phyloP scores from a whole-genome alignment of 2,797 vertebrate genomes.

The Cuculus canorus region DNA sequence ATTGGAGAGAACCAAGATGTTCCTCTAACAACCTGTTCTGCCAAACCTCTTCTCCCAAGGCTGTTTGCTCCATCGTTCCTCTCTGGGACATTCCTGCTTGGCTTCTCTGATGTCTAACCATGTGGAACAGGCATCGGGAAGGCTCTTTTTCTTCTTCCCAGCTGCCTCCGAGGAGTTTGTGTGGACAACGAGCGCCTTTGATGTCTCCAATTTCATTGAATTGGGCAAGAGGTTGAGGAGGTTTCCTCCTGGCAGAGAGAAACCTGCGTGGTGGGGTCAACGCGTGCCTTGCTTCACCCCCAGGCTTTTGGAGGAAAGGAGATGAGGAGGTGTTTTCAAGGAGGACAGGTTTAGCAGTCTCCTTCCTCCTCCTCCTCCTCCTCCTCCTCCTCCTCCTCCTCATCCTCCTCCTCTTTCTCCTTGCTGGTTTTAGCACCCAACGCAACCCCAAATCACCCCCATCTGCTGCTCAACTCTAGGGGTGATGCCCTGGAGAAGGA shows the following conservation, averaged over 20 bases:
- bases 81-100: not conserved
- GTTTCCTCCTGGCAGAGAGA: not conserved
- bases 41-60: not conserved
- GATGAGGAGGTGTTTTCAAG: not conserved
- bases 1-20: not conserved
- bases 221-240: not conserved
- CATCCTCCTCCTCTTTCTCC: not conserved
- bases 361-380: not conserved
- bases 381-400: not conserved
- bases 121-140: not conserved
- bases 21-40: not conserved
- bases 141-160: not conserved
- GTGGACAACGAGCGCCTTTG: not conserved
- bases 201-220: not conserved
- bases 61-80: not conserved
- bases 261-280: constrained; percentile 22
- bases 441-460: not conserved
- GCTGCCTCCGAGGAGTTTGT: not conserved
- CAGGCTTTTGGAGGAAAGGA: not conserved
- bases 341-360: not conserved
- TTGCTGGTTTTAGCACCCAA: fast-evolving
- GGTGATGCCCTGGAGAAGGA: not conserved
- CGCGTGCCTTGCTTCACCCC: not conserved
- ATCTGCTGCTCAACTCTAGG: fast-evolving
- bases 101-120: not conserved